Base-by-base conservation (phyloP, 2,797 vertebrate genomes). In the Chaenodraco wilsoni region DNA sequence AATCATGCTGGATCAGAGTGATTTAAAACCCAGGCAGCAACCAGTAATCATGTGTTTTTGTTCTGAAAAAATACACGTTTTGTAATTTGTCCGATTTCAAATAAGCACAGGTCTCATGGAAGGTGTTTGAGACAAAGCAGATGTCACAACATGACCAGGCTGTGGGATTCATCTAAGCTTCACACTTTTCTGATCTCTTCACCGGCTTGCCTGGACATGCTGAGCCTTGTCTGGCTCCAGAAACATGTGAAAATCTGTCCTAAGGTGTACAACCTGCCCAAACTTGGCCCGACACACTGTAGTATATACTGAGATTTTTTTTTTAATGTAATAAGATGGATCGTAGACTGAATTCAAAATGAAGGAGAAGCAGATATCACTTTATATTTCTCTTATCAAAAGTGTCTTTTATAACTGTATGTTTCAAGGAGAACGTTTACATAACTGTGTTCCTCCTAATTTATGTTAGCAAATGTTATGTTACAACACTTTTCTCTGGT, bases 201-300 rank as follows among this genome's bases (percentile, higher is more conserved):
- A n/a, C 72, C 41, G 79, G 65, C 46, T 43, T 27, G 12, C n/a
- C 56, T 49, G 74, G 44, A 58, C 82, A 64, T 49, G 84, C 87
- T 84, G 83, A 15, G 84, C 63, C 54, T 45, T 65, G 54, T 78
- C 80, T 83, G 87, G 78, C 86, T 76, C 8, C 72, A 7, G 33
- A 23, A 67, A 59, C 55, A 49, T 68, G 76, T 51, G 76, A 79
- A 78, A 70, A 65, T 82, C 60, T 66, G 65, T 82, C 83, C 78
- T 58, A 23, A 82, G 65, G 82, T 79, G 78, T 54, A n/a, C 74
- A 82, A 74, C 75, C 72, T 78, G 77, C 58, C 69, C 49, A 19
- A 46, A 65, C 1, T 12, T 16, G 45, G 5, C 21, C 0, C 15
- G n/a, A 37, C 57, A 23, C 23, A n/a, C 17, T 8, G 1, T 3